Base-by-base conservation (phyloP, 1,140 invertebrate species). In the Heliconius melpomene region DNA sequence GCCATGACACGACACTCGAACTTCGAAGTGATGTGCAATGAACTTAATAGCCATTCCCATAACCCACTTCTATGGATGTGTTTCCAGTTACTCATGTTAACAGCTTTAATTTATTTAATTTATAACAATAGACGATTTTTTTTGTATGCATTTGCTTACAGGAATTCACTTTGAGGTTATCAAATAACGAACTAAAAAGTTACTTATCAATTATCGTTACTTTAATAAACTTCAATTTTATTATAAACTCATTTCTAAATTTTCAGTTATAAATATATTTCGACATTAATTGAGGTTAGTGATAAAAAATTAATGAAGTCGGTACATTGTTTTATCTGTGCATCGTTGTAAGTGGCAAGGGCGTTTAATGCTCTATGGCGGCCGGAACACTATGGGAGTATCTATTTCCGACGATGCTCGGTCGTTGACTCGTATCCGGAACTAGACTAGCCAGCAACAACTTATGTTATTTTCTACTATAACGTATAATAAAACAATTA, bases 341-440 rank as follows among this genome's bases (percentile, higher is more conserved):
- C n/a, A 60, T 60, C 57, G 38, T 32, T 40, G n/a, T 32, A 78
- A 72, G 81, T 84, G 82, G 78, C 79, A 82, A 77, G 72, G 75
- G 83, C 80, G 74, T 83, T 78, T 84, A 50, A 79, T 78, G 32
- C 57, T 46, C 73, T 75, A 75, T 80, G 70, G 66, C 46, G 38
- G 40, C 84, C 89, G 90, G 88, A 88, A 89, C 85, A 87, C 77
- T 84, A 78, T 86, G 90, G 88, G 85, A 86, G 85, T 88, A 87
- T 89, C 88, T 92, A 91, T 92, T 91, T 91, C 90, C 89, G 89
- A 82, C 89, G 89, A 82, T 80, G 87, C 82, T 82, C 86, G 90
- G 90, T 92, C 90, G 90, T 85, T 89, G 90, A 90, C 90, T 84
- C 83, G 77, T 82, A 87, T 87, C 85, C 88, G 89, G 89, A 91